Conservation (phyloP, 64 coral and sea anemone genomes). For the Hydrozoanthus tunicans region DNA sequence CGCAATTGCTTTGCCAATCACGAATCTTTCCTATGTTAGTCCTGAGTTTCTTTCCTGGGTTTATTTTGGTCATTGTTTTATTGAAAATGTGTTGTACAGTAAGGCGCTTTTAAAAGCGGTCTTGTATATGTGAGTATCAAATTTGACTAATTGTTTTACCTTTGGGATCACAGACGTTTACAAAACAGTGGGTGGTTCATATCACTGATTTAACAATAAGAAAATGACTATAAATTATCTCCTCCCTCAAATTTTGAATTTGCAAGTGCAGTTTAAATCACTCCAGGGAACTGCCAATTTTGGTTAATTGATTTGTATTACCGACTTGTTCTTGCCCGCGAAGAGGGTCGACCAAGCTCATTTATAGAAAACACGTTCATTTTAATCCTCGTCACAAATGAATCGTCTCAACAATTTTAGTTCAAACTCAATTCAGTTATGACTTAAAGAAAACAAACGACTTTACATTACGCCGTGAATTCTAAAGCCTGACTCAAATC, state of each 20-base stretch:
- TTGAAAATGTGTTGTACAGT: neutral
- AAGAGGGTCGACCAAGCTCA: constrained; percentile 17
- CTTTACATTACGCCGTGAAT: neutral
- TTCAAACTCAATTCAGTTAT: no score
- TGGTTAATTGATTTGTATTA: neutral
- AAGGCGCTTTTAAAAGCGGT: neutral
- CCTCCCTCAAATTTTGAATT: neutral
- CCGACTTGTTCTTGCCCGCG: neutral
- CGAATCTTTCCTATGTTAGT: neutral
- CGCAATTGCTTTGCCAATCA: neutral
- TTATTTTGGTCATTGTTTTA: neutral
- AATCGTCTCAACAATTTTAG: no score
- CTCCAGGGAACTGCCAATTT: neutral
- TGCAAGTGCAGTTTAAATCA: neutral
- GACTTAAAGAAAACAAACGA: neutral
- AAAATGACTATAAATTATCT: constrained; percentile 13
- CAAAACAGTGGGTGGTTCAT: constrained; percentile 30
- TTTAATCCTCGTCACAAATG: neutral
- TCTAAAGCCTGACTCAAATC: constrained; percentile 1
- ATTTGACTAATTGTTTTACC: neutral
- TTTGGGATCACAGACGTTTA: constrained; percentile 9
- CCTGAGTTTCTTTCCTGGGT: neutral
- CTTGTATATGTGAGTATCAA: constrained; percentile 16
- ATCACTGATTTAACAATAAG: neutral
- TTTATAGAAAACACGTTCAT: neutral